Evolutionary conservation across 2,113 vertebrate species (phyloP), one percentile per base, ranked within the genome.

Genomic region (Notothenia coriiceps): DNA sequence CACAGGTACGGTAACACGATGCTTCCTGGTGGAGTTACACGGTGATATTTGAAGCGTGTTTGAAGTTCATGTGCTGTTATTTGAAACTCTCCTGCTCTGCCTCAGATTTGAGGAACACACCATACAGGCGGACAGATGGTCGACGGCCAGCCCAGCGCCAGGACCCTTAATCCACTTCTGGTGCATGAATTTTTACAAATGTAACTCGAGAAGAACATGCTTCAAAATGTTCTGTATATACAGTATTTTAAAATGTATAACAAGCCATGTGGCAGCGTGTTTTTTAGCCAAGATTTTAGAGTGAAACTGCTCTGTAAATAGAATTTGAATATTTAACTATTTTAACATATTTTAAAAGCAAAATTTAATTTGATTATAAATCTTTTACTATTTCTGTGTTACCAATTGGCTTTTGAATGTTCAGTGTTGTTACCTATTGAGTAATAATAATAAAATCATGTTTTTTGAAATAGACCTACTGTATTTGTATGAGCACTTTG

Each of bases 21-120:
- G 0, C 52, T 47, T 52, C 33, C 49, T 12, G 50, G 7, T 50
- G 43, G 61, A 43, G 55, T 55, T 49, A 59, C 35, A 8, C 15
- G 12, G 4, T 5, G 14, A 43, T 29, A 25, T 44, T 8, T 49
- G 22, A 10, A 35, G 20, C 43, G 35, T 49, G 1, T 11, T 51
- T 60, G n/a, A 65, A 62, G 2, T 35, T 49, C n/a, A 49, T 56
- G 20, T 29, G 1, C 20, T 20, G 20, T 15, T 20, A 18, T 7
- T 50, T 35, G 17, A 67, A 74, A 66, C 9, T 1, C 9, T 5
- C 65, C 2, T 62, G 17, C 78, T 22, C 40, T 25, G 15, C 15
- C 11, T 57, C 90, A 99, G 98, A 98, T 87, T 89, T 99, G 83
- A 96, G 97, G 86, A 99, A 96, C 87, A 94, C 97, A 59, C 98